A percentile compares a stretch with the other conserved stretches of the same genome.
Conservation (phyloP, 2,888 invertebrate species). For the Lithophane leautieri region DNA sequence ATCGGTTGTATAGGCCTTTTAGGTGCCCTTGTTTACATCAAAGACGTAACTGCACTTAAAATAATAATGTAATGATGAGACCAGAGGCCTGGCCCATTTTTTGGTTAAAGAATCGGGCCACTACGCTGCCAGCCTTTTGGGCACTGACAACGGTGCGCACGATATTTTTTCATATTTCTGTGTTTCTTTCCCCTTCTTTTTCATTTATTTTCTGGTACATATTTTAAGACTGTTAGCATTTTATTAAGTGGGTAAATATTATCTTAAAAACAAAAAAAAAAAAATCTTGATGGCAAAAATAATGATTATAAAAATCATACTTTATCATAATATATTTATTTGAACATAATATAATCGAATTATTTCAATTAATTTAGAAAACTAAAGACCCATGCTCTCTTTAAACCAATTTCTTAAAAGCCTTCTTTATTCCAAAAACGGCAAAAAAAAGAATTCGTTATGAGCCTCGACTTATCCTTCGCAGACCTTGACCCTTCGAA, state of each 20-base stretch:
- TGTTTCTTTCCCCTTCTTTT: background rate
- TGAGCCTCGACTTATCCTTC: conserved; percentile 58
- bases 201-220: too few species aligned
- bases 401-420: conserved; percentile 20
- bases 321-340: too few species aligned
- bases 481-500: conserved; percentile 65
- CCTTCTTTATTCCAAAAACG: conserved; percentile 9
- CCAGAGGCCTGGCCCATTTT: background rate
- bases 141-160: background rate
- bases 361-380: background rate
- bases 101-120: too few species aligned
- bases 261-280: background rate
- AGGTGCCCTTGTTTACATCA: background rate
- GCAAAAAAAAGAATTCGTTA: conserved; percentile 37
- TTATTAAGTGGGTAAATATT: too few species aligned
- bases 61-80: too few species aligned
- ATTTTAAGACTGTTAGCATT: background rate
- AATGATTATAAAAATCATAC: too few species aligned
- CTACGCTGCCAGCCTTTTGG: background rate
- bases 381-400: background rate
- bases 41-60: background rate
- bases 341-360: background rate
- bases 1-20: background rate
- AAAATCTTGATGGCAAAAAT: background rate
- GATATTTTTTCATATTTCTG: background rate